Evolutionary conservation across 2,113 vertebrate genomes (phyloP).

Genomic region (Addax nasomaculatus): DNA sequence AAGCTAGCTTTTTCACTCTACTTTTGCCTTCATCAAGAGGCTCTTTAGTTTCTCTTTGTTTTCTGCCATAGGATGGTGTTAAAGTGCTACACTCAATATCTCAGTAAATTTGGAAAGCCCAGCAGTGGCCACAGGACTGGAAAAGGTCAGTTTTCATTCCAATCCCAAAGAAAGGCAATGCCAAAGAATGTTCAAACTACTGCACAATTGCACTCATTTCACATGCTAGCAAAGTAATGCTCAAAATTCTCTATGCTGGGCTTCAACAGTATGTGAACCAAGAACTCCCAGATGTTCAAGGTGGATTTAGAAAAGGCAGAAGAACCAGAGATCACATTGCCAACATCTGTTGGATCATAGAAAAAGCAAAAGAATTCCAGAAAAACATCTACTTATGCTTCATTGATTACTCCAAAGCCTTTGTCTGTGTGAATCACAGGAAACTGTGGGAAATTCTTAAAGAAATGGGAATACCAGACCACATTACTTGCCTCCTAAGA

Average conservation of each 20-base stretch:
- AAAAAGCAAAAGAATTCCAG: background rate
- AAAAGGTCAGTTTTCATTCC: background rate
- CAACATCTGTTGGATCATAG: background rate
- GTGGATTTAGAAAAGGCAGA: background rate
- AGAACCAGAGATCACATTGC: background rate
- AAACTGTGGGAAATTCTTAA: background rate
- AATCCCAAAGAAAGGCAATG: background rate
- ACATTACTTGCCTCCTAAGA: background rate
- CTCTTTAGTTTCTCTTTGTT: background rate
- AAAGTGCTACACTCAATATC: background rate
- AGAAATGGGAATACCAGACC: background rate
- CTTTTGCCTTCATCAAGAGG: background rate
- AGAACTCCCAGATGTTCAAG: background rate
- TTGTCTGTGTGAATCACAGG: background rate
- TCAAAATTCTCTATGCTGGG: background rate
- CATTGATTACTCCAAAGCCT: background rate
- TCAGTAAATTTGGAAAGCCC: background rate
- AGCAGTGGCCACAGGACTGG: background rate
- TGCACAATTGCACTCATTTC: background rate
- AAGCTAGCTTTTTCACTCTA: background rate
- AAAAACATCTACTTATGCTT: background rate
- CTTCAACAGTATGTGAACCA: background rate
- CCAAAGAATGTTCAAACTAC: background rate
- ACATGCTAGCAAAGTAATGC: background rate
- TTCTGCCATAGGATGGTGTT: background rate